Conservation (phyloP, 2,113 vertebrate genomes). For the human region DNA sequence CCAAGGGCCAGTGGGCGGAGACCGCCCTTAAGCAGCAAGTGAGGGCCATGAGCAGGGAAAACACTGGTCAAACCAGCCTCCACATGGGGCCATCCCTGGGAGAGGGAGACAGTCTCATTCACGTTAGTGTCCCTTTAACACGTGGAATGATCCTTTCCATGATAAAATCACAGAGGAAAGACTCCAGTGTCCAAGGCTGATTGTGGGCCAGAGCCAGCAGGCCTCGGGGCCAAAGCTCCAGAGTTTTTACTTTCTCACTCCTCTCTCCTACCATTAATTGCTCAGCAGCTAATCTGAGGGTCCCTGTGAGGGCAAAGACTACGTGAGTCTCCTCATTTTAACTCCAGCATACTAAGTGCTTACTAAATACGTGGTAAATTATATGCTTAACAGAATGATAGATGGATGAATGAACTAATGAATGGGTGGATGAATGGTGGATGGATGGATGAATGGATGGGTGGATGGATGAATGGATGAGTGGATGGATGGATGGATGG, state of each 20-base stretch:
- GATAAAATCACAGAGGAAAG: rapidly evolving
- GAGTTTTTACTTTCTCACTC: rapidly evolving
- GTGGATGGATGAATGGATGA: too few relatives aligned
- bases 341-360: not conserved
- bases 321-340: rapidly evolving
- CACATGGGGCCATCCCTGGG: rapidly evolving
- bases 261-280: rapidly evolving
- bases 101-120: rapidly evolving
- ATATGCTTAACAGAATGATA: too few relatives aligned
- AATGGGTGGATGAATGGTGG: rapidly evolving
- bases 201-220: rapidly evolving
- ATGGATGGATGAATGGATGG: too few relatives aligned
- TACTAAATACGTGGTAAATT: too few relatives aligned
- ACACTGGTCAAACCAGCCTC: rapidly evolving
- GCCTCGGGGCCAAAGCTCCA: rapidly evolving
- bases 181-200: not conserved
- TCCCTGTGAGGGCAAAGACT: not conserved
- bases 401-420: too few relatives aligned
- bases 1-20: not conserved
- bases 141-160: rapidly evolving
- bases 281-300: too few relatives aligned
- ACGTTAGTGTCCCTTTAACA: not conserved
- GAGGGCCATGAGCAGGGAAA: not conserved
- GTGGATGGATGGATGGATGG: too few relatives aligned
- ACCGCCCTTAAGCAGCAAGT: rapidly evolving